These are phyloP conservation scores for Rhamphomyia laevipes DNA, from an alignment of 2,888 invertebrate species.

Conservation along the genomic window DNA sequence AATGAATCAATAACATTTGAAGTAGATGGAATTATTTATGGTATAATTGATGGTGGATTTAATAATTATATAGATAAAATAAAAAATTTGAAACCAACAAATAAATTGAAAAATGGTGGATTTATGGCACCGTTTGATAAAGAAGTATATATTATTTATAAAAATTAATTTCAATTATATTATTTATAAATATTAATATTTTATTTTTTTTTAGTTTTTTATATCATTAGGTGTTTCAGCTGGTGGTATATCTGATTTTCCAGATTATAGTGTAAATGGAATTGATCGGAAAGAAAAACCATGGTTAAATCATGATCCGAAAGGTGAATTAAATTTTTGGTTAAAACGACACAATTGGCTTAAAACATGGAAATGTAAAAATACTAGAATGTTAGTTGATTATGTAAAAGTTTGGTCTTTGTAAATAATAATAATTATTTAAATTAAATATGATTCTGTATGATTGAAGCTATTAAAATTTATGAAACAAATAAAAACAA, in stretches of 20 bases:
- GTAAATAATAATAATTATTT: no score
- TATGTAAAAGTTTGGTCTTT: neutral
- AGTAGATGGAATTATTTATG: conserved; percentile 48
- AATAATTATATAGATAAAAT: neutral
- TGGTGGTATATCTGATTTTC: conserved; percentile 62
- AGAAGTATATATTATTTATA: neutral
- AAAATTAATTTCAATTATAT: neutral
- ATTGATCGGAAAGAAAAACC: conserved; percentile 44
- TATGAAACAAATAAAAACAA: no score
- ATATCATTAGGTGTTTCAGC: conserved; percentile 65
- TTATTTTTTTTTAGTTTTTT: conserved; percentile 49
- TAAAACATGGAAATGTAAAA: neutral
- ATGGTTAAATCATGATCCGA: conserved; percentile 57
- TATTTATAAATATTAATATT: no score
- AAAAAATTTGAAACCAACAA: neutral
- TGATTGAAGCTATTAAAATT: no score
- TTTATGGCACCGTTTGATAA: neutral
- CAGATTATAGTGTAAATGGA: conserved; percentile 38
- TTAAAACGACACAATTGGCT: neutral
- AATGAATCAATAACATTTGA: conserved; percentile 21
- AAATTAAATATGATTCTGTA: no score
- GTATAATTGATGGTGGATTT: conserved; percentile 6
- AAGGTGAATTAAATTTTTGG: conserved; percentile 61
- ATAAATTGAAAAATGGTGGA: neutral
- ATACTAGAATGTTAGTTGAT: neutral